Base-by-base conservation (phyloP, 37 sponge, comb jelly and placozoan species). In the Agelas oroides region DNA sequence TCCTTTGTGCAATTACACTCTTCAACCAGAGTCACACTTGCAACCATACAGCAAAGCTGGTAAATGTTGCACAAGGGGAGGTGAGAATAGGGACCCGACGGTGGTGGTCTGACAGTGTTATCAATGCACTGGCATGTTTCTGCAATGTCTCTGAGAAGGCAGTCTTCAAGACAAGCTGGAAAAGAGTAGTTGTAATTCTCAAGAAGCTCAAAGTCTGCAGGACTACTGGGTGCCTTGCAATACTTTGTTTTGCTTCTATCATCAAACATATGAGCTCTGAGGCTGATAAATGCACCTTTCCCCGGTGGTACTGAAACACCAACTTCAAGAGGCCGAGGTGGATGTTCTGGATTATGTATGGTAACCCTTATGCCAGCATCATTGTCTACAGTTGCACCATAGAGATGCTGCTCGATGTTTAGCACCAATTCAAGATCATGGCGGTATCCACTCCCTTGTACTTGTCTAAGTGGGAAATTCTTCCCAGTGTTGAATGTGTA, bases 401-500 rank as follows among this genome's bases (percentile, higher is more conserved):
- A 77, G 15, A 76, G 61, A 36, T 52, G 25, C 46, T 85, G 86
- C 35, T 54, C 37, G 2, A 85, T 54, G 36, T 85, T 77, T 25
- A 85, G 19, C 0, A 68, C 39, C 1, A 85, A 20, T 15, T 67
- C 59, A 19, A 85, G 70, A 28, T 41, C 77, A 33, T 69, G 60
- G 5, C 86, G 66, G n/a, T 20, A 54, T 1, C 86, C 86, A 24
- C 27, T 55, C 6, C 80, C 80, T 11, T 24, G 8, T 3, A 79
- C 69, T 18, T 70, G 21, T 25, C 25, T 14, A 5, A 31, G 25
- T 5, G 61, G 37, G 46, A 12, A 46, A 8, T 46, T 46, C 12
- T 77, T 34, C 17, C 63, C 61, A 36, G 31, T 56, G 53, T 85
- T 85, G 65, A 85, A 85, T 16, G 86, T 77, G 46, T 70, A 85